phyloP scores from a whole-genome alignment of 2,113 vertebrate species.

The Syrrhaptes paradoxus region DNA sequence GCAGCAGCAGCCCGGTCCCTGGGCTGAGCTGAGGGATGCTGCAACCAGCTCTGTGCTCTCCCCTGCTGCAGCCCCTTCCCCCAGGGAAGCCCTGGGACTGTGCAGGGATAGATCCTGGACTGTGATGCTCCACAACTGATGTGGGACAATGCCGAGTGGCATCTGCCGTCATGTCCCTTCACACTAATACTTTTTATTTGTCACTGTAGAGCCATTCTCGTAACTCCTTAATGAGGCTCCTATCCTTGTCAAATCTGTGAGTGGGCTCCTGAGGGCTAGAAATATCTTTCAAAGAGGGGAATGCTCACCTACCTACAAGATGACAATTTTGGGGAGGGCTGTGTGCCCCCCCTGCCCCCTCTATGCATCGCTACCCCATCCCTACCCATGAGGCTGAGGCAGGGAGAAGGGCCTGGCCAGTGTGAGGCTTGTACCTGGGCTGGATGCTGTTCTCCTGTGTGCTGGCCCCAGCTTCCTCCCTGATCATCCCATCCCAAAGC shows the following conservation, averaged over 20 bases:
- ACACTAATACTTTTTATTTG: neutral
- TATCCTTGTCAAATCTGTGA: neutral
- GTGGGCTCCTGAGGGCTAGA: neutral
- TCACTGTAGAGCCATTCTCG: neutral
- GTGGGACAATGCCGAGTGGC: neutral
- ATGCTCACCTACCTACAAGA: neutral
- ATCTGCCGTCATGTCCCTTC: fast-evolving
- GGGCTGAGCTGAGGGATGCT: neutral
- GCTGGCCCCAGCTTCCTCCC: neutral
- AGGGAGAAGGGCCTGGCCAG: neutral
- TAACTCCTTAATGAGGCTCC: neutral
- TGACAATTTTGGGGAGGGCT: fast-evolving
- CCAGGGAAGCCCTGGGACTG: neutral
- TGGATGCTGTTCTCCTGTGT: fast-evolving
- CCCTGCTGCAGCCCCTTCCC: neutral
- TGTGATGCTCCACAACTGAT: neutral
- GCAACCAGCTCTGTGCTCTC: neutral
- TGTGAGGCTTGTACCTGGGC: neutral
- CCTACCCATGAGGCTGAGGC: neutral
- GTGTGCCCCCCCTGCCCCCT: fast-evolving
- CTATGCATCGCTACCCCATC: fast-evolving
- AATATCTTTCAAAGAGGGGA: neutral
- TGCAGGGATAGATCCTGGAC: neutral
- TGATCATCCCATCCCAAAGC: neutral
- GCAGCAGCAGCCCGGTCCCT: fast-evolving